Conservation (phyloP, 2,113 vertebrate species). For the Cairina moschata region DNA sequence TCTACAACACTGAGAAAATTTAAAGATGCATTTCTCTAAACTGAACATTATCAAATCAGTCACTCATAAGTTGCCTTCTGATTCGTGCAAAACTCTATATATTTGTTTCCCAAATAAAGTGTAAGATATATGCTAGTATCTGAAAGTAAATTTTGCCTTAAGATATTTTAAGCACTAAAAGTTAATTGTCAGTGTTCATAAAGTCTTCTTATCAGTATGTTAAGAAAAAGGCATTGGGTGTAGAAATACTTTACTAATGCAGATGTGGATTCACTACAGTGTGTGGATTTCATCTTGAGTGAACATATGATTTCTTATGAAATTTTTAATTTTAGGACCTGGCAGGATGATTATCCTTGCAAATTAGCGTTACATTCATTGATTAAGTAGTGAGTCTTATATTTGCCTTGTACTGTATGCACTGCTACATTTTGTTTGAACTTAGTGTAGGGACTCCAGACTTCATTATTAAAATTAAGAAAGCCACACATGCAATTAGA, state of each 20-base stretch:
- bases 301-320: background rate
- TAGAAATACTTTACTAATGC: background rate
- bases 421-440: background rate
- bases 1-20: background rate
- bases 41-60: background rate
- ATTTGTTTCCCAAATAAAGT: background rate
- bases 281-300: background rate
- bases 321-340: background rate
- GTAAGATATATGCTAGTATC: background rate
- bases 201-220: fast-evolving
- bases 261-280: background rate
- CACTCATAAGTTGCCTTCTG: background rate
- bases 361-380: background rate
- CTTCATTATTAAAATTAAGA: background rate
- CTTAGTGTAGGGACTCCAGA: background rate
- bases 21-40: background rate
- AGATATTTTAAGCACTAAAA: background rate
- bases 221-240: background rate
- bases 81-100: background rate
- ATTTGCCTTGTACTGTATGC: background rate
- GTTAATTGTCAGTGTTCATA: background rate
- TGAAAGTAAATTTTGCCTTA: background rate
- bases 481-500: background rate
- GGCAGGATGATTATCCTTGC: background rate
- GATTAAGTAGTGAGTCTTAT: background rate